Evolutionary conservation across 2,113 vertebrate genomes (phyloP).

Genomic region (Saiga tatarica): DNA sequence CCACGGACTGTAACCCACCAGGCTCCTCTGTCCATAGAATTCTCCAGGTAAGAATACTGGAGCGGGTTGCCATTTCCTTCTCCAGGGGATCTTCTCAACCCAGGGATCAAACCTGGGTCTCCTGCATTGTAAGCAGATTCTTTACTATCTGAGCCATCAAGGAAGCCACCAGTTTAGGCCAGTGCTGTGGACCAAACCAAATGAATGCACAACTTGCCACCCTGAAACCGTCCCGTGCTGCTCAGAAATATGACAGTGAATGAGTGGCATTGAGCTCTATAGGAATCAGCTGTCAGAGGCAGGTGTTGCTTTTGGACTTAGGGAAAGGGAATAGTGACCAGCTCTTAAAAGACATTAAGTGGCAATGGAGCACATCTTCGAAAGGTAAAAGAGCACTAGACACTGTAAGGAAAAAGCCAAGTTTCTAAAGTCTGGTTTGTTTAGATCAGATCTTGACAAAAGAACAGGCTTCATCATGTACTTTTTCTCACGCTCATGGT

Average conservation of each 20-base stretch:
- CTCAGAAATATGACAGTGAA: background rate
- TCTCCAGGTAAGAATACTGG: background rate
- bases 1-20: background rate
- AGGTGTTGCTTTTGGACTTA: background rate
- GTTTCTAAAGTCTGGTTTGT: background rate
- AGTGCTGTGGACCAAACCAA: background rate
- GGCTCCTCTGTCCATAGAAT: background rate
- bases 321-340: background rate
- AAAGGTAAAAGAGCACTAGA: background rate
- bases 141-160: background rate
- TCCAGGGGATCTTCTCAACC: background rate
- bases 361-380: background rate
- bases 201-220: background rate
- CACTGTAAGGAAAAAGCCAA: background rate
- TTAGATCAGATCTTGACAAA: background rate
- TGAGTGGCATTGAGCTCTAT: accelerated
- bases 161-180: background rate
- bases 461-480: background rate
- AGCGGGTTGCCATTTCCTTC: background rate
- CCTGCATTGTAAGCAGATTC: background rate
- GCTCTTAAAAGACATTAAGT: background rate
- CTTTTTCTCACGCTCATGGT: background rate
- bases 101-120: background rate
- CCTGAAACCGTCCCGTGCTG: background rate
- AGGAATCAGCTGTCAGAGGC: background rate